Percentiles rank a stretch among this genome's conserved stretches.
Conservation (phyloP, 35 echinoderm and acorn worm genomes). For the Heliocidaris erythrogramma region DNA sequence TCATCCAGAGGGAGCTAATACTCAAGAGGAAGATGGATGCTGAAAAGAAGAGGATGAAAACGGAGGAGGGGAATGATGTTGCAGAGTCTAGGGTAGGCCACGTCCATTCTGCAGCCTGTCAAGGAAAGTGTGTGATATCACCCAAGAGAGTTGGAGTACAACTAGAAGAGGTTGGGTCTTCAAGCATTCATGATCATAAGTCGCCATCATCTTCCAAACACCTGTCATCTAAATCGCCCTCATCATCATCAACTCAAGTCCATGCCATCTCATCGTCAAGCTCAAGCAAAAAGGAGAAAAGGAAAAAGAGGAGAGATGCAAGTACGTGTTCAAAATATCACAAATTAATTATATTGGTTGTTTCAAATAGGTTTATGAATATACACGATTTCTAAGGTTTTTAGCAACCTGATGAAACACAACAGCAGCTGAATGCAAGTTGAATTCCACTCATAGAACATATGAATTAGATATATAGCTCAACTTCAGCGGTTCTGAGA, state of each 20-base stretch:
- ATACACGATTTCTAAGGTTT: too few species aligned
- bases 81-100: not conserved
- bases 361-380: too few species aligned
- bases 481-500: too few species aligned
- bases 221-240: not conserved
- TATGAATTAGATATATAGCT: too few species aligned
- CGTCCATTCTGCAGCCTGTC: constrained; percentile 6
- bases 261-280: constrained; percentile 21
- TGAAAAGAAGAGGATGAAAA: not conserved
- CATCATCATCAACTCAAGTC: constrained; percentile 16
- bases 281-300: constrained; percentile 44
- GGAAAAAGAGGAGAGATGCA: constrained; percentile 84
- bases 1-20: constrained; percentile 30
- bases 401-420: too few species aligned
- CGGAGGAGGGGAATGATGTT: not conserved
- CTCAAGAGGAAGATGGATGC: not conserved
- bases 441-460: too few species aligned
- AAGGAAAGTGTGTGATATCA: constrained; percentile 2
- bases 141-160: not conserved
- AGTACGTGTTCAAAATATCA: constrained; percentile 66
- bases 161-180: not conserved
- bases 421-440: too few species aligned
- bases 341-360: not conserved
- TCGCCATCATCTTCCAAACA: not conserved
- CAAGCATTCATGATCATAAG: not conserved